These are phyloP conservation scores for Exocentrus adspersus DNA, from an alignment of 2,888 invertebrate genomes.

Conservation along the genomic window DNA sequence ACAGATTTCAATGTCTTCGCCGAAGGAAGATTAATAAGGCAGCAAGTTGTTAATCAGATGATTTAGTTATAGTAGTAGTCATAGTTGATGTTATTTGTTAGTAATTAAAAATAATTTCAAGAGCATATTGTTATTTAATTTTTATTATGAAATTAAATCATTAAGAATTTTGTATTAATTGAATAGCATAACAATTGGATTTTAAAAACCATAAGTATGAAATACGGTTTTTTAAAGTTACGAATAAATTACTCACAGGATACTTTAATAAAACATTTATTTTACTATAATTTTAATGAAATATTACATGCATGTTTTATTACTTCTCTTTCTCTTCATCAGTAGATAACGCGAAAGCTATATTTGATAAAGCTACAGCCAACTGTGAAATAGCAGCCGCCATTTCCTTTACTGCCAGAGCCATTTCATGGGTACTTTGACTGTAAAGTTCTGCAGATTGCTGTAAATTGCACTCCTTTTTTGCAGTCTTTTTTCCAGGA, in stretches of 20 bases:
- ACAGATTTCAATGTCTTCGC: neutral
- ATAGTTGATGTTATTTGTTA: neutral
- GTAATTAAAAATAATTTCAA: neutral
- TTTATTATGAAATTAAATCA: too few relatives aligned
- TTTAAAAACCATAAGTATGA: too few relatives aligned
- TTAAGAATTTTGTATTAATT: too few relatives aligned
- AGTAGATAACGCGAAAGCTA: neutral
- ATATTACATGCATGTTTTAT: neutral
- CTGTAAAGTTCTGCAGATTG: neutral
- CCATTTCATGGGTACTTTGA: slow-evolving; percentile 1
- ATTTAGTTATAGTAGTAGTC: neutral
- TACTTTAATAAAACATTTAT: too few relatives aligned
- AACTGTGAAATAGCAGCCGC: neutral
- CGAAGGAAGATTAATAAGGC: neutral
- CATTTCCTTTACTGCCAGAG: slow-evolving; percentile 4
- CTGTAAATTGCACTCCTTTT: neutral
- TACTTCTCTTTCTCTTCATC: neutral
- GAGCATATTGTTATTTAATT: too few relatives aligned
- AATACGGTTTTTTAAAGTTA: too few relatives aligned
- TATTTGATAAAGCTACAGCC: neutral
- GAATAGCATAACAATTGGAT: too few relatives aligned
- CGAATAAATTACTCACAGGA: too few relatives aligned
- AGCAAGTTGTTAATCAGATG: neutral
- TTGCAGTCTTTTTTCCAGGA: too few relatives aligned
- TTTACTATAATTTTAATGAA: neutral